These are phyloP conservation scores for Diarsia brunnea DNA, from an alignment of 2,888 invertebrate genomes.

Conservation along the genomic window DNA sequence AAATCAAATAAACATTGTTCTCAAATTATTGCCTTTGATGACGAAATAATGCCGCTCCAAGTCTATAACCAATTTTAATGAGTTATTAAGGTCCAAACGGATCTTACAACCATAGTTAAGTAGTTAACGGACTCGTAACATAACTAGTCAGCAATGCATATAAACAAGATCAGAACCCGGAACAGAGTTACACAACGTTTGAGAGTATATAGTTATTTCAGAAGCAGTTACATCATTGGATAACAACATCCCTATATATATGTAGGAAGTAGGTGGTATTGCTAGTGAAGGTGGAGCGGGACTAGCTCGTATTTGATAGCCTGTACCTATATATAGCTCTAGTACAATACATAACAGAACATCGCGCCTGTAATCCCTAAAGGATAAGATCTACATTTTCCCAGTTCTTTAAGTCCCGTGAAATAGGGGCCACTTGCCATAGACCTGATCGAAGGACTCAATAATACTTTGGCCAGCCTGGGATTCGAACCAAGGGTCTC, in stretches of 20 bases:
- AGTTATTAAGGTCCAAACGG: not conserved
- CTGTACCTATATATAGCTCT: not conserved
- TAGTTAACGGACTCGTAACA: conserved; percentile 21
- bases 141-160: conserved; percentile 19
- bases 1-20: not conserved
- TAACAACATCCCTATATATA: conserved; percentile 15
- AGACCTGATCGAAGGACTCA: too few relatives aligned
- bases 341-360: not conserved
- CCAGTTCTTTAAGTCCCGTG: not conserved
- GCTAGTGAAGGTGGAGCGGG: not conserved
- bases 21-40: not conserved
- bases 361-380: not conserved
- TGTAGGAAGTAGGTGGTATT: conserved; percentile 11
- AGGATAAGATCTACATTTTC: not conserved
- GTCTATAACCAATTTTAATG: not conserved
- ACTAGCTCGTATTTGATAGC: not conserved
- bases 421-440: not conserved
- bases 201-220: conserved; percentile 50
- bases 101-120: not conserved
- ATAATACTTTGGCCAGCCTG: too few relatives aligned
- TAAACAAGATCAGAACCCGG: conserved; percentile 65
- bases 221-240: conserved; percentile 58
- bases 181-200: conserved; percentile 66
- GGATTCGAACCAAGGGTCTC: too few relatives aligned
- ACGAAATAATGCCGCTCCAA: not conserved